phyloP scores from a whole-genome alignment of 2,888 invertebrate species.

The Caenorhabditis becei region DNA sequence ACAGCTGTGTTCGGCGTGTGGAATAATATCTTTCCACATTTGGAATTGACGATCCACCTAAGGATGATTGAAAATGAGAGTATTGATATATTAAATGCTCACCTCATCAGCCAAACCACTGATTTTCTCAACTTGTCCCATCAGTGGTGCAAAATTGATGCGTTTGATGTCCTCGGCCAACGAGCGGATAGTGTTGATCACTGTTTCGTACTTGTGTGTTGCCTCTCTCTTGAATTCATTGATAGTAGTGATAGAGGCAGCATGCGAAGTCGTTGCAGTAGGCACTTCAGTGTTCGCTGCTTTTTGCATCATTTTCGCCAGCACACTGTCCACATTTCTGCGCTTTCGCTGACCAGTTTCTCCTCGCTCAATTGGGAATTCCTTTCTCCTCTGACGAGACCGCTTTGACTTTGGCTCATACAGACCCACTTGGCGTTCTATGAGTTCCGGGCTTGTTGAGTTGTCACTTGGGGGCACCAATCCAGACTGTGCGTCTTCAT shows the following conservation, averaged over 20 bases:
- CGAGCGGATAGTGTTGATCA: background rate
- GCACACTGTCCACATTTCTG: background rate
- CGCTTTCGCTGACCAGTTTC: background rate
- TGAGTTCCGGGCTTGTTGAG: background rate
- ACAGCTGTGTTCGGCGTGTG: background rate
- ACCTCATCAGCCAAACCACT: background rate
- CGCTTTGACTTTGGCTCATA: background rate
- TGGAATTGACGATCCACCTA: background rate
- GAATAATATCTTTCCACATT: background rate
- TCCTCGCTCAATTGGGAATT: background rate
- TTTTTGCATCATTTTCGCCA: too few species aligned
- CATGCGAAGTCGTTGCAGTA: too few species aligned
- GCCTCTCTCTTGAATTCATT: background rate
- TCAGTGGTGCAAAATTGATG: background rate
- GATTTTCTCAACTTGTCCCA: background rate
- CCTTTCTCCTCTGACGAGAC: background rate
- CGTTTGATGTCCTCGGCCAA: background rate
- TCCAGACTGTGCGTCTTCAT: background rate
- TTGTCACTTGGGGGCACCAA: background rate
- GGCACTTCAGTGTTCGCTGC: too few species aligned
- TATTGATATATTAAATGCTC: constrained; percentile 32
- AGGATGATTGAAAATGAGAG: constrained; percentile 16
- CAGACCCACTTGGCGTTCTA: background rate
- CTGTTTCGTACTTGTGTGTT: background rate
- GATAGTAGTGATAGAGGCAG: too few species aligned